Percentiles rank a stretch among this genome's conserved stretches.
These are phyloP conservation scores for Falco biarmicus DNA, from an alignment of 2,797 vertebrate genomes.

Conservation along the genomic window DNA sequence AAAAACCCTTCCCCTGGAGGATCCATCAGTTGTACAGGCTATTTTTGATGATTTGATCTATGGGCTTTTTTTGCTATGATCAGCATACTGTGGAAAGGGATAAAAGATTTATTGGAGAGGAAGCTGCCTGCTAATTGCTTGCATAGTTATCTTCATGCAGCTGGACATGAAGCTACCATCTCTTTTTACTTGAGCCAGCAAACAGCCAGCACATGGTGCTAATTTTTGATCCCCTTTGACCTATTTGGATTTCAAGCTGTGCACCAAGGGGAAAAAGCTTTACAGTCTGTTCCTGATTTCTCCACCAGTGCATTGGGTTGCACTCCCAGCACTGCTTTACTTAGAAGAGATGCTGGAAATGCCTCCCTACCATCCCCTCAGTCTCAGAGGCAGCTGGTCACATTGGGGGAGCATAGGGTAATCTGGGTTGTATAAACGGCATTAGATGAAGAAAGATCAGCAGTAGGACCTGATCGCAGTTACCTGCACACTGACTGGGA, in stretches of 20 bases:
- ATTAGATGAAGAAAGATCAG: not conserved
- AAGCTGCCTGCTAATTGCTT: not conserved
- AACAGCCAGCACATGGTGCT: not conserved
- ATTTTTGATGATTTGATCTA: not conserved
- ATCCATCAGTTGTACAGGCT: not conserved
- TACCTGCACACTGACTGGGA: not conserved
- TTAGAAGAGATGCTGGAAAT: not conserved
- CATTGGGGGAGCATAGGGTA: not conserved
- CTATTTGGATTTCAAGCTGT: not conserved
- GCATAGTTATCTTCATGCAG: not conserved
- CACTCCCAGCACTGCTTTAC: accelerated
- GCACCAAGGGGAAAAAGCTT: not conserved
- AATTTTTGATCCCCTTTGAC: not conserved
- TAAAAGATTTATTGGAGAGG: not conserved
- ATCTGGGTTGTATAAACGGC: not conserved
- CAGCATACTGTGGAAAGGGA: not conserved
- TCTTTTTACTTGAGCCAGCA: not conserved
- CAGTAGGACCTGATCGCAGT: not conserved
- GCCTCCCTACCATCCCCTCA: too few relatives aligned
- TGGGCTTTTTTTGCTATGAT: not conserved
- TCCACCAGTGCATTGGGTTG: not conserved
- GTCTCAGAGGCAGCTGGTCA: accelerated
- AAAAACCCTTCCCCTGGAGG: not conserved
- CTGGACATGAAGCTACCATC: not conserved
- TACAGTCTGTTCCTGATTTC: not conserved